Conservation (phyloP, 2,113 vertebrate species). For the Natator depressus region DNA sequence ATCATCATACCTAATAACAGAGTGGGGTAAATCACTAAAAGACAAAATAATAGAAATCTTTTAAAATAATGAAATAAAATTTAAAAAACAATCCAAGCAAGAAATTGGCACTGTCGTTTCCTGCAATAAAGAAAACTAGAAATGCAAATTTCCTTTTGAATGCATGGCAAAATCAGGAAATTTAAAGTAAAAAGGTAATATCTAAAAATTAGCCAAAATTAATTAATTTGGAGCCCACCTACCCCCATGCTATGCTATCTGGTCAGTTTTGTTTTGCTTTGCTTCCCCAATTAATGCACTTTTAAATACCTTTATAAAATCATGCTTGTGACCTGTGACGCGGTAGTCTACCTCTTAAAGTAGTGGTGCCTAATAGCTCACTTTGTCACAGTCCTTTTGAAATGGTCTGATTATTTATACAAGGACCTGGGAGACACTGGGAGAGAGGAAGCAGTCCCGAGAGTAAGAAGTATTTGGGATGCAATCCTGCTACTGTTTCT, state of each 20-base stretch:
- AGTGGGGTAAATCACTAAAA: constrained; percentile 20
- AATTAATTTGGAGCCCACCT: not conserved
- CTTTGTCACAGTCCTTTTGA: too few relatives aligned
- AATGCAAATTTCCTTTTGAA: not conserved
- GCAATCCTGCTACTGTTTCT: too few relatives aligned
- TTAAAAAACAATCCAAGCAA: not conserved
- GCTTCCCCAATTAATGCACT: rapidly evolving
- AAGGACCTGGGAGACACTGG: too few relatives aligned
- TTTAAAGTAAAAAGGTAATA: not conserved
- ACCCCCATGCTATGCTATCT: rapidly evolving
- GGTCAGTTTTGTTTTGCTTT: not conserved
- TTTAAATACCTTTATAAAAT: not conserved
- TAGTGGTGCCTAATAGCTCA: too few relatives aligned
- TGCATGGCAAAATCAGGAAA: not conserved
- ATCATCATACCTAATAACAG: not conserved
- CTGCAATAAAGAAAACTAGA: not conserved
- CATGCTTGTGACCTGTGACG: not conserved
- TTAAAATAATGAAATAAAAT: not conserved
- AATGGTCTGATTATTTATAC: too few relatives aligned
- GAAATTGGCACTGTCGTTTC: not conserved
- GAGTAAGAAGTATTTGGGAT: too few relatives aligned
- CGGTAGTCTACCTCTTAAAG: too few relatives aligned
- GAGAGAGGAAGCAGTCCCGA: too few relatives aligned
- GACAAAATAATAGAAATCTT: constrained; percentile 30
- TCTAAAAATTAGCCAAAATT: not conserved